Base-by-base conservation (phyloP, 1,140 invertebrate species). In the Akabosia matsudoensis region DNA sequence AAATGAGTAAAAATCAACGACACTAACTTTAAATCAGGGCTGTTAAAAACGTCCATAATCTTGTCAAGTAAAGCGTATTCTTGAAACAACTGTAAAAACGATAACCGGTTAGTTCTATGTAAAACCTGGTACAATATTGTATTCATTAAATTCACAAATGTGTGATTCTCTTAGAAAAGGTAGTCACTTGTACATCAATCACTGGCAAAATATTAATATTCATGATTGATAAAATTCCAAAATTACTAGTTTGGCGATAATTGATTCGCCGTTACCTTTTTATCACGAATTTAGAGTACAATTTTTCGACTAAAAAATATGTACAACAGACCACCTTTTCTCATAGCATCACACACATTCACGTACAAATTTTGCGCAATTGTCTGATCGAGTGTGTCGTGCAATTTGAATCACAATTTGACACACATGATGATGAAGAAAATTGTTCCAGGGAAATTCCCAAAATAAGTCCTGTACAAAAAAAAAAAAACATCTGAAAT, bases 381-480 rank as follows among this genome's bases (percentile, higher is more conserved):
- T 67, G n/a, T 31, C 13, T 3, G 61, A 67, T 31, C 61, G 24
- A 31, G 61, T 30, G 28, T 30, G 28, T 31, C 31, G 28, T 14
- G 70, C 10, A 45, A 74, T 77, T 28, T 76, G 74, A 37, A 77
- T 76, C 26, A 78, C 26, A 24, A 73, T 37, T 34, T 73, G 73
- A 33, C 70, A 76, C 26, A 79, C 76, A 26, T 79, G 72, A 10
- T 76, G 76, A 54, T 79, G 79, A 13, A 79, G 67, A 56, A 79
- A 79, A 74, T 74, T 79, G 70, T 79, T 79, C 76, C 76, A 79
- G 28, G 79, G 79, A 74, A 76, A 26, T 30, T 74, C 74, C 79
- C 79, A 79, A 61, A 79, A 76, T 24, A 79, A 37, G 14, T 79
- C 74, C 74, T 45, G 24, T 28, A 72, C 24, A 7, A 3, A 34